Evolutionary conservation across 2,797 vertebrate species (phyloP).

Genomic region (Megalops cyprinoides): DNA sequence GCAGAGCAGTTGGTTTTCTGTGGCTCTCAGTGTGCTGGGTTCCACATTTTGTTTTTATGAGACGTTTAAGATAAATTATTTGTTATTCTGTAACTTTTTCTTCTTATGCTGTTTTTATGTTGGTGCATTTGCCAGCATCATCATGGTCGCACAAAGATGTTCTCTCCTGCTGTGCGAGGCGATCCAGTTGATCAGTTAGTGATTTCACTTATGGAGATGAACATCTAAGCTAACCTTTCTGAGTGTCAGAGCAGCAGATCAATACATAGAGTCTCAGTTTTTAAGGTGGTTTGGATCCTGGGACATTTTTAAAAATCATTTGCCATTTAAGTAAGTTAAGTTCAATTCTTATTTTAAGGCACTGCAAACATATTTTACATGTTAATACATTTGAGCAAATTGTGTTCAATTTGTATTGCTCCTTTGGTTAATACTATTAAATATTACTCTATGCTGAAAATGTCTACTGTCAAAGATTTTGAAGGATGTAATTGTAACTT

Average conservation of each 20-base stretch:
- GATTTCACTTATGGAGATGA: conserved; percentile 46
- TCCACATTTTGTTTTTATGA: no score
- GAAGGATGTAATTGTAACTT: no score
- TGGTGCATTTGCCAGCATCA: no score
- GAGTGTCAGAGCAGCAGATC: conserved; percentile 41
- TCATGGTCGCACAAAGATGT: neutral
- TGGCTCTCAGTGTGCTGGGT: no score
- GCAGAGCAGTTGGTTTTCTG: no score
- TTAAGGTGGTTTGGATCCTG: conserved; percentile 51
- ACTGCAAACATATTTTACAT: neutral
- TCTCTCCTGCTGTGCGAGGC: conserved; percentile 8
- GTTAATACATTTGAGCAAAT: neutral
- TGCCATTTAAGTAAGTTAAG: neutral
- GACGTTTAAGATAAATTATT: no score
- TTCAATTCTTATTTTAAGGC: neutral
- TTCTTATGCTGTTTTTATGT: no score
- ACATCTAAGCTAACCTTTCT: conserved; percentile 44
- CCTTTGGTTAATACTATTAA: no score
- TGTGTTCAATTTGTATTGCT: no score
- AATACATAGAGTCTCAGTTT: conserved; percentile 38
- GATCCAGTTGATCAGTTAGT: conserved; percentile 30
- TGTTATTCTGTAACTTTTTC: no score
- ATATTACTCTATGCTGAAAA: no score
- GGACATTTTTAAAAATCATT: neutral
- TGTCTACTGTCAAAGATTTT: no score